phyloP scores from a whole-genome alignment of 2,888 invertebrate genomes.

The Drosophila barbarae region DNA sequence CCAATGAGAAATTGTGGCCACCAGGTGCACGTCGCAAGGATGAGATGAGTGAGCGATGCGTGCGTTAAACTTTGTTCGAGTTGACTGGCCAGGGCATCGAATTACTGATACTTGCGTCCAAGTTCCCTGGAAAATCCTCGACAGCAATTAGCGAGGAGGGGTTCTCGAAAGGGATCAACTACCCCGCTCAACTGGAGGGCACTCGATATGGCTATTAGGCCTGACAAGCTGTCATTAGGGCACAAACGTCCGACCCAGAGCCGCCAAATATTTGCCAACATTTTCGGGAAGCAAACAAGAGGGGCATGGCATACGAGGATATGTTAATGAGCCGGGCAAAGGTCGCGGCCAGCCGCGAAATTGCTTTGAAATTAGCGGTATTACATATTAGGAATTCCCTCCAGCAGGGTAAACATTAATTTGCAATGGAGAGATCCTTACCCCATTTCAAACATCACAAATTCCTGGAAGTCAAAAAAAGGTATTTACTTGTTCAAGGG shows the following conservation, averaged over 20 bases:
- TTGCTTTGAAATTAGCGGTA: slow-evolving; percentile 35
- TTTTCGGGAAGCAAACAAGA: slow-evolving; percentile 55
- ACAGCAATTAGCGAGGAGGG: slow-evolving; percentile 52
- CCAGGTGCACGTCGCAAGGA: slow-evolving; percentile 22
- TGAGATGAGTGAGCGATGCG: slow-evolving; percentile 8
- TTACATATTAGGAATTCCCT: slow-evolving; percentile 7
- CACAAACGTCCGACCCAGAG: slow-evolving; percentile 22
- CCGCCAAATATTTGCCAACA: slow-evolving; percentile 59
- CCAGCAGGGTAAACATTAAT: slow-evolving; percentile 8
- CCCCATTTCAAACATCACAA: not conserved
- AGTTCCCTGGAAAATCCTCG: slow-evolving; percentile 8
- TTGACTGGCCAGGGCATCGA: slow-evolving; percentile 27
- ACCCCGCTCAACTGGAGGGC: slow-evolving; percentile 57
- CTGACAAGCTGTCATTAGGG: slow-evolving; percentile 60
- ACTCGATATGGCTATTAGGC: slow-evolving; percentile 63
- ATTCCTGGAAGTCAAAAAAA: not conserved
- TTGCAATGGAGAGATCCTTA: not conserved
- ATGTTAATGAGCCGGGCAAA: slow-evolving; percentile 32
- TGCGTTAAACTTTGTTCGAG: slow-evolving; percentile 37
- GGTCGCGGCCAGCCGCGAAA: slow-evolving; percentile 19
- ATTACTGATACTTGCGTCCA: slow-evolving; percentile 5
- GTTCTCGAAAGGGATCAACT: slow-evolving; percentile 31
- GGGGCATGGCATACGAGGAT: slow-evolving; percentile 9
- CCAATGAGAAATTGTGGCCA: slow-evolving; percentile 5
- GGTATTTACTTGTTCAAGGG: not conserved